phyloP scores from a whole-genome alignment of 2,888 invertebrate genomes.

The Eupithecia subumbrata region DNA sequence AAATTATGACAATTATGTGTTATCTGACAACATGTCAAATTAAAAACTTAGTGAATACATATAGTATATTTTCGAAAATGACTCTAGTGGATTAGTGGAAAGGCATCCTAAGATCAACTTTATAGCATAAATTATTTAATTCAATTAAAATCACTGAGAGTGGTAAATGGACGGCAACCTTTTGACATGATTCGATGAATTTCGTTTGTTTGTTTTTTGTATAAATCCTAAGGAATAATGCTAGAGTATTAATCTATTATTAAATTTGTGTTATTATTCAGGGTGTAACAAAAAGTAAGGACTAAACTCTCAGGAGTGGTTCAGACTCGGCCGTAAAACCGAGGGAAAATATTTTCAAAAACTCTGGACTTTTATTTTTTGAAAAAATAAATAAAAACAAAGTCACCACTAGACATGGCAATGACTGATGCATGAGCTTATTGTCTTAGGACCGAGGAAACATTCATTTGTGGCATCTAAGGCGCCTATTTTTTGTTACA shows the following conservation, averaged over 20 bases:
- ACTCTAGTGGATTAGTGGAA: not conserved
- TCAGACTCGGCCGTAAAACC: too few relatives aligned
- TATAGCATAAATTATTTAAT: constrained; percentile 6
- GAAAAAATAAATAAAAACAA: too few relatives aligned
- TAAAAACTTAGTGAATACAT: not conserved
- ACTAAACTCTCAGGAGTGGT: too few relatives aligned
- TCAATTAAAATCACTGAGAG: constrained; percentile 10
- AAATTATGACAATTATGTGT: not conserved
- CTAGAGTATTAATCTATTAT: not conserved
- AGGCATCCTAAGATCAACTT: not conserved
- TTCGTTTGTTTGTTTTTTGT: constrained; percentile 18
- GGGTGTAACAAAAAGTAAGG: too few relatives aligned
- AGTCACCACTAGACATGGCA: too few relatives aligned
- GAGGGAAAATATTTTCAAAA: too few relatives aligned
- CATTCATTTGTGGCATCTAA: too few relatives aligned
- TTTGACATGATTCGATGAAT: constrained; percentile 22
- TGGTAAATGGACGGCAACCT: constrained; percentile 30
- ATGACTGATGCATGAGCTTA: too few relatives aligned
- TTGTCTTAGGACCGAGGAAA: too few relatives aligned
- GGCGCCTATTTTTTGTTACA: too few relatives aligned
- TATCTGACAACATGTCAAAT: not conserved
- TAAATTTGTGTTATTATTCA: not conserved
- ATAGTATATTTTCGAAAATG: not conserved
- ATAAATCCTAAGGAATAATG: not conserved
- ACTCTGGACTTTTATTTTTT: too few relatives aligned